Evolutionary conservation across 53 echinoderm and acorn worm genomes (phyloP), one percentile per base, ranked within the genome.

Genomic region (Pentamera pediparva): DNA sequence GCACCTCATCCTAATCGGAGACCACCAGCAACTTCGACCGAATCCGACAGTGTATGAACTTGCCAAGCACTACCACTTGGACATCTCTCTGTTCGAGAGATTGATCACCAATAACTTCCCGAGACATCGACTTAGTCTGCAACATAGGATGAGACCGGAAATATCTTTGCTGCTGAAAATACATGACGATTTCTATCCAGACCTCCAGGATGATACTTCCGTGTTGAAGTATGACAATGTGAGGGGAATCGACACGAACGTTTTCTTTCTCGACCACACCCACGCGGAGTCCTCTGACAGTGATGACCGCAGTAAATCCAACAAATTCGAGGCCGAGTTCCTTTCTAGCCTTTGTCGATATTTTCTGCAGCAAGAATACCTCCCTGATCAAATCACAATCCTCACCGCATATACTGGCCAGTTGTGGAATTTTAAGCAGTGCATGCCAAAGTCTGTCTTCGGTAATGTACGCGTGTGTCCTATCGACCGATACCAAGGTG

Each of bases 141-240:
- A 95, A 56, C 95, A 95, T 40, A 56, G 95, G 17, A 95, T 95
- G 95, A 61, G 87, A 59, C 95, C 95, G 26, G 85, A 87, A 15
- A 91, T 95, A 47, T 90, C 95, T 13, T 38, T 45, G 5, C 61
- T 95, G 22, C 76, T 95, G 75, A 93, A 83, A 39, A 34, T 75
- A 24, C 52, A 50, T 18, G 34, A 70, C 26, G 59, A 87, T 5
- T 79, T 92, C 56, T 92, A 87, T 49, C 61, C 76, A 43, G 64
- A 82, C 9, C 74, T 95, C 18, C 51, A 63, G 58, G 85, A 90
- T 47, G 76, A 85, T 51, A 63, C 35, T 2, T 37, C 37, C n/a
- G 90, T 91, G 10, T 62, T 35, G 22, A 10, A 17, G 3, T 70
- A 74, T 47, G 63, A 65, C 3, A 76, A 79, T 5, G 70, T 95